These are phyloP conservation scores for Cotesia typhae DNA, from an alignment of 1,140 invertebrate genomes.

Conservation along the genomic window DNA sequence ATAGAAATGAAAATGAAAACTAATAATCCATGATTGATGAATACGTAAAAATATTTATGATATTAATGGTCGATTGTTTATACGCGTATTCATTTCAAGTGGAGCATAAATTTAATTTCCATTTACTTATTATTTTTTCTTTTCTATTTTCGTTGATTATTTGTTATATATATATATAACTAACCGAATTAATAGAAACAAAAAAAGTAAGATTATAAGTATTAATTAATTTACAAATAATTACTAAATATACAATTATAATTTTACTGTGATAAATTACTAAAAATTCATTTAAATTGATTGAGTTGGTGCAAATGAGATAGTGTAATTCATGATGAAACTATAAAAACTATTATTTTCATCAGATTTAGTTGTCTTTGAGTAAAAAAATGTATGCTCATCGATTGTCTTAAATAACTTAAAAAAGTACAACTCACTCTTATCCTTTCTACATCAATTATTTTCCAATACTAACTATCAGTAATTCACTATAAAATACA, in stretches of 20 bases:
- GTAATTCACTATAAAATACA: constrained; percentile 8
- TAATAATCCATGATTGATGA: constrained; percentile 4
- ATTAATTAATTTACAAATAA: not conserved
- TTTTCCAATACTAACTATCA: not conserved
- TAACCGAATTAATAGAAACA: not conserved
- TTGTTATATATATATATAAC: not conserved
- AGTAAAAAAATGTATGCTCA: no score
- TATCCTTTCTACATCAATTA: not conserved
- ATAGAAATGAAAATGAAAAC: not conserved
- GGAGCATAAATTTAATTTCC: not conserved
- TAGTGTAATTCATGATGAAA: no score
- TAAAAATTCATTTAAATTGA: constrained; percentile 6
- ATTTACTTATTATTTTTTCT: not conserved
- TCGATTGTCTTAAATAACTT: no score
- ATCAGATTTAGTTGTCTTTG: no score
- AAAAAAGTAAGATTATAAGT: not conserved
- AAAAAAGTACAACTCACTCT: no score
- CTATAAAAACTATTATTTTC: no score
- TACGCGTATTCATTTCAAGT: not conserved
- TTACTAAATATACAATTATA: constrained; percentile 5
- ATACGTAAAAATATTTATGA: constrained; percentile 25
- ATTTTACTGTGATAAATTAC: constrained; percentile 1
- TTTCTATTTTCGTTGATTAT: not conserved
- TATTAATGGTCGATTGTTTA: constrained; percentile 1
- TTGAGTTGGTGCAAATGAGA: no score